phyloP scores from a whole-genome alignment of 2,888 invertebrate species.

The Netelia inedita region DNA sequence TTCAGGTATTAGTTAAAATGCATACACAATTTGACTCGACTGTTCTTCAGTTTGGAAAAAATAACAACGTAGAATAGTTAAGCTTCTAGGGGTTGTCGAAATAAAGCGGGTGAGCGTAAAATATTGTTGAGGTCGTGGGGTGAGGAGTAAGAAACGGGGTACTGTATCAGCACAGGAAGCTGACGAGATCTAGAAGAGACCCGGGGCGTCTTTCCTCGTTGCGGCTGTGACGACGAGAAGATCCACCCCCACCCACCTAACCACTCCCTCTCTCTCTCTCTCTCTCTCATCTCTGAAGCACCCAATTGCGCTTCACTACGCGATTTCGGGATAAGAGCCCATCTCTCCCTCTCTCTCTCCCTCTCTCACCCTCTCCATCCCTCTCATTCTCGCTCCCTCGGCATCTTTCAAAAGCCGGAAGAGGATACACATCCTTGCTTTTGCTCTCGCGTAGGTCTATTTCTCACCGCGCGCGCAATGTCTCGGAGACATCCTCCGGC shows the following conservation, averaged over 20 bases:
- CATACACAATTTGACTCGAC: too few relatives aligned
- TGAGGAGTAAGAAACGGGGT: neutral
- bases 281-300: slow-evolving; percentile 10
- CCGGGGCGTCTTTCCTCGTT: slow-evolving; percentile 36
- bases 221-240: neutral
- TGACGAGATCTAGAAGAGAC: slow-evolving; percentile 4
- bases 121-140: too few relatives aligned
- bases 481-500: slow-evolving; percentile 21
- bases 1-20: too few relatives aligned
- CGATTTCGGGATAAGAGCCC: slow-evolving; percentile 46
- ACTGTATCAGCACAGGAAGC: neutral
- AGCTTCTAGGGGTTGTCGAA: too few relatives aligned
- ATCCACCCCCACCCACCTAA: neutral
- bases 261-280: neutral
- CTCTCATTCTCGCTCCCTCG: neutral
- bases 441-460: slow-evolving; percentile 41
- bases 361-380: neutral
- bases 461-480: slow-evolving; percentile 57
- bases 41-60: too few relatives aligned
- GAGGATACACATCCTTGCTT: neutral
- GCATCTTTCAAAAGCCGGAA: slow-evolving; percentile 7
- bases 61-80: too few relatives aligned
- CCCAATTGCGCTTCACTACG: slow-evolving; percentile 53
- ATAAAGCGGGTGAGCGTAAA: too few relatives aligned
- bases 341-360: slow-evolving; percentile 40